Percentiles rank a stretch among this genome's conserved stretches.
These are phyloP conservation scores for Drosophila diplacantha DNA, from an alignment of 2,888 invertebrate genomes.

Conservation along the genomic window DNA sequence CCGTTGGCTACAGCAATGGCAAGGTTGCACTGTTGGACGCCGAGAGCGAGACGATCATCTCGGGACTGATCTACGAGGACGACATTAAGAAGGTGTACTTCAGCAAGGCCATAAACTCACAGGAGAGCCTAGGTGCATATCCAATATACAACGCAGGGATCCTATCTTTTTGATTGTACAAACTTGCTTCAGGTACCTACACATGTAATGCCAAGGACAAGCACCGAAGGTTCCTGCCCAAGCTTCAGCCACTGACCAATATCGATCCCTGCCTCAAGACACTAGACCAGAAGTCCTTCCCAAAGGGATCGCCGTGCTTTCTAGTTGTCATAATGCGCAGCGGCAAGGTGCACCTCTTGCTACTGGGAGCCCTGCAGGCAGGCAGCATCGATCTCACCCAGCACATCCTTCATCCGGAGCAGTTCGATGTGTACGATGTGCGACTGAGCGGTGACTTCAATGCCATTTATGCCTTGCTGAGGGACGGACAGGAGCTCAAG, in stretches of 20 bases:
- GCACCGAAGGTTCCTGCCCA: slow-evolving; percentile 79
- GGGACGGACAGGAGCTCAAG: slow-evolving; percentile 82
- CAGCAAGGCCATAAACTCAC: slow-evolving; percentile 78
- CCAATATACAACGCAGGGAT: not conserved
- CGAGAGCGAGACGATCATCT: slow-evolving; percentile 89
- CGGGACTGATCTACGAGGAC: slow-evolving; percentile 81
- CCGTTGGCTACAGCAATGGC: slow-evolving; percentile 83
- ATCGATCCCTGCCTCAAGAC: slow-evolving; percentile 80
- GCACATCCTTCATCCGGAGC: slow-evolving; percentile 80
- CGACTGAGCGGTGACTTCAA: slow-evolving; percentile 85
- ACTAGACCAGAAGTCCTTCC: slow-evolving; percentile 79
- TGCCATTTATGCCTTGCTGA: slow-evolving; percentile 82
- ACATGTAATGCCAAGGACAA: slow-evolving; percentile 59
- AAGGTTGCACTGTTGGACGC: slow-evolving; percentile 87
- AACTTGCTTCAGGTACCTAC: slow-evolving; percentile 41
- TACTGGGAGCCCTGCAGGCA: slow-evolving; percentile 91
- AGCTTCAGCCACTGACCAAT: slow-evolving; percentile 80
- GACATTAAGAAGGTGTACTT: slow-evolving; percentile 87
- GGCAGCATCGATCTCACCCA: slow-evolving; percentile 82
- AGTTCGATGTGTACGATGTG: slow-evolving; percentile 82
- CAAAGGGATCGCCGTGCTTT: slow-evolving; percentile 84
- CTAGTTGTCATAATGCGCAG: slow-evolving; percentile 87
- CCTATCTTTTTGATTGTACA: not conserved
- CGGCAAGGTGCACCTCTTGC: slow-evolving; percentile 85
- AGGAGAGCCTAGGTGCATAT: slow-evolving; percentile 49